These are phyloP conservation scores for Saguinus midas DNA, from an alignment of 2,113 vertebrate species.

Conservation along the genomic window DNA sequence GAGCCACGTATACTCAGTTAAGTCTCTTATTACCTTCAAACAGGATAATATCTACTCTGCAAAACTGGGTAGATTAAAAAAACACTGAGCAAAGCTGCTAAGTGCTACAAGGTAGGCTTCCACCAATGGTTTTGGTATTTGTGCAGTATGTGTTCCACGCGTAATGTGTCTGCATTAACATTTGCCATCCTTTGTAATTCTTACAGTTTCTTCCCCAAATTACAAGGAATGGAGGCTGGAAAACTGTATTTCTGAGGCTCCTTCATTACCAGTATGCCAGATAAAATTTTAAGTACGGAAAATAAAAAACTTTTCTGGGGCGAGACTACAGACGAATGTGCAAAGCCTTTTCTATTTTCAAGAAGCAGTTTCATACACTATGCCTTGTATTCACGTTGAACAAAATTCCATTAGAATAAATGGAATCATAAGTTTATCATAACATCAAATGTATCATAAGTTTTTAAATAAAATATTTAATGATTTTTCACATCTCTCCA, in stretches of 20 bases:
- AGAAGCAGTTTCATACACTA: background rate
- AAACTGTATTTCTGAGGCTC: background rate
- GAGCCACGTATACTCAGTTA: background rate
- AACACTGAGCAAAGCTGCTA: background rate
- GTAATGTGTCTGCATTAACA: background rate
- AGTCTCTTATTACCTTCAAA: background rate
- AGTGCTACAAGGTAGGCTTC: background rate
- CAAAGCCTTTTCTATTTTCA: background rate
- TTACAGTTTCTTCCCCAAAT: fast-evolving
- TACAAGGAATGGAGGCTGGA: background rate
- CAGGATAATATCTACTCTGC: background rate
- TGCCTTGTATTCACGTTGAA: background rate
- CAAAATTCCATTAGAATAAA: background rate
- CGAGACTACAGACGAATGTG: background rate
- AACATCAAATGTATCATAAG: too few relatives aligned
- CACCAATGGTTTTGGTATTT: background rate
- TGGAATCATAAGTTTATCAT: too few relatives aligned
- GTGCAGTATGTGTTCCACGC: too few relatives aligned
- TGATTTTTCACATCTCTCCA: background rate
- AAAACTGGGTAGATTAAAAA: background rate
- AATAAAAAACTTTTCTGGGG: background rate
- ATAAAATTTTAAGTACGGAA: background rate
- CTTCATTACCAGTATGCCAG: background rate
- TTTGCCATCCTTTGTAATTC: background rate
- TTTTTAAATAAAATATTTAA: background rate